Evolutionary conservation across 2,888 invertebrate species (phyloP), one percentile per base, ranked within the genome.

Genomic region (Phalangium opilio): DNA sequence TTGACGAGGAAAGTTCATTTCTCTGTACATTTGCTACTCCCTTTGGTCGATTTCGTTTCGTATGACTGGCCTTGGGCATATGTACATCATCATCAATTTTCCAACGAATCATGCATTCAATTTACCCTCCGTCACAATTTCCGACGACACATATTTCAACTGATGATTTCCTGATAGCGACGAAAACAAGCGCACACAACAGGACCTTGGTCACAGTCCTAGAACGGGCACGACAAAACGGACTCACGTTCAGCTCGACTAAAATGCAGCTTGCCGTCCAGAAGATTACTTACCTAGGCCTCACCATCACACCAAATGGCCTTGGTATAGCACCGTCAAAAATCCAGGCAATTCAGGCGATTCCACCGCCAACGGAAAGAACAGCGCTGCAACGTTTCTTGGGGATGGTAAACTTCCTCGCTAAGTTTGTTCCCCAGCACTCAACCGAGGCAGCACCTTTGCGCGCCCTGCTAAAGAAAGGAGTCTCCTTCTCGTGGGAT

Each of bases 311-410:
- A 11, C 5, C 36, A 11, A 47, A 44, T 2, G 44, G 44, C 3
- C 27, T 53, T 3, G 15, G 11, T 11, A 50, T 48, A 1, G 36
- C 40, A 15, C 43, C 41, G 5, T 18, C 39, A 11, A 53, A 53
- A 35, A 43, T 53, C 11, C 33, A 44, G 12, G 44, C 45, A 1
- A 44, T 50, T 17, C 20, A 18, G 10, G 21, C 36, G 17, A 39
- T 40, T 15, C n/a, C 21, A 21, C 27, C 11, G 21, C 50, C 52
- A 18, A 14, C 36, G 14, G 39, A 21, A n/a, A 41, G 39, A 21
- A 41, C 36, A n/a, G 43, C 43, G 7, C 14, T 54, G 1, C 48
- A 48, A 39, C 38, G 45, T n/a, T 50, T 53, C 35, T 17, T 53
- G 19, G 52, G 53, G 7, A 27, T 53, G 32, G 39, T 44, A 12